phyloP scores from a whole-genome alignment of 2,888 invertebrate species.

The Synergus itoensis region DNA sequence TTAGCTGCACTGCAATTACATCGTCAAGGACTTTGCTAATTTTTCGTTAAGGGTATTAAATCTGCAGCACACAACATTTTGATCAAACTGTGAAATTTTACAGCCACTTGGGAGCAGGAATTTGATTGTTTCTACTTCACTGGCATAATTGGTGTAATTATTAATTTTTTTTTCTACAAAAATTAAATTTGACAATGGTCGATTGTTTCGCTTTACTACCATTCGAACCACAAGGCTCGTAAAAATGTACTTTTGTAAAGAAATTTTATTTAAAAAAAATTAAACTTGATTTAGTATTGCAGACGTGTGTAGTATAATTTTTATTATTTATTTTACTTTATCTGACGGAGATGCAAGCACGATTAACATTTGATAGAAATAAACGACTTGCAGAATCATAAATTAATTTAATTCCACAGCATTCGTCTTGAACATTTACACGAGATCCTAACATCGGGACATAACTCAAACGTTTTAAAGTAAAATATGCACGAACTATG shows the following conservation, averaged over 20 bases:
- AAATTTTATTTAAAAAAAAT: neutral
- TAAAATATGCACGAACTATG: conserved; percentile 7
- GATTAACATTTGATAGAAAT: conserved; percentile 33
- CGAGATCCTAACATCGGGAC: conserved; percentile 14
- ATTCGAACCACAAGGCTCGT: neutral
- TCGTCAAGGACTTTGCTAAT: conserved; percentile 25
- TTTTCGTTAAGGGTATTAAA: conserved; percentile 6
- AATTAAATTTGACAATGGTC: neutral
- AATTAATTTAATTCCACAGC: conserved; percentile 34
- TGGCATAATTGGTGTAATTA: neutral
- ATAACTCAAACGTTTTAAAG: conserved; percentile 19
- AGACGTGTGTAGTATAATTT: neutral
- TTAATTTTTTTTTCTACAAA: neutral
- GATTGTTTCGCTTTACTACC: no score
- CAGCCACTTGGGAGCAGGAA: neutral
- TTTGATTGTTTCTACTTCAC: neutral
- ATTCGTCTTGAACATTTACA: conserved; percentile 31
- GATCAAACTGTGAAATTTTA: neutral
- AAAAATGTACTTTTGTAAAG: neutral
- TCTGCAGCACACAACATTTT: neutral
- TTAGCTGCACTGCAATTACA: neutral
- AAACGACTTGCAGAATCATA: conserved; percentile 26
- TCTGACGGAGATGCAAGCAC: neutral
- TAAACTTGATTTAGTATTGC: neutral
- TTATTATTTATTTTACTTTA: neutral